Evolutionary conservation across 2,797 vertebrate species (phyloP).

Genomic region (Megalops cyprinoides): DNA sequence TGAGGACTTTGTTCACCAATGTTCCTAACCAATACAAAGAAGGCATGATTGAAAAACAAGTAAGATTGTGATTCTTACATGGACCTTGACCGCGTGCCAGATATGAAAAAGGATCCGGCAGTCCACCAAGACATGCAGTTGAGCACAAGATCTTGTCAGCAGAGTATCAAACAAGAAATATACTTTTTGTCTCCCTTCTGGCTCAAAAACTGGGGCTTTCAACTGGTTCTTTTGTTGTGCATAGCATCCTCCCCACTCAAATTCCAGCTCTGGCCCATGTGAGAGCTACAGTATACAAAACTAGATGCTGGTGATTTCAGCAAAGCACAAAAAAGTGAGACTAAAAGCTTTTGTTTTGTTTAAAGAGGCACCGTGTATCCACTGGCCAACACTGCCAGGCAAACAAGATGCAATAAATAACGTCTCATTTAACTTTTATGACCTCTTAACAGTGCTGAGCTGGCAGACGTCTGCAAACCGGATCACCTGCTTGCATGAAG

Average conservation of each 20-base stretch:
- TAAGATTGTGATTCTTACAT: constrained; percentile 35
- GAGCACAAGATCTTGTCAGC: constrained; percentile 60
- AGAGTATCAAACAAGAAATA: constrained; percentile 64
- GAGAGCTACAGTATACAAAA: constrained; percentile 43
- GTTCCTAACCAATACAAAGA: constrained; percentile 3
- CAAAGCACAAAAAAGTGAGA: constrained; percentile 7
- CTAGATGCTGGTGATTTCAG: constrained; percentile 19
- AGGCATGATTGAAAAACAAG: not conserved
- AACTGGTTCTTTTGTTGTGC: constrained; percentile 60
- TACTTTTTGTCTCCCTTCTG: constrained; percentile 58
- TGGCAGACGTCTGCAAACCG: constrained; percentile 45
- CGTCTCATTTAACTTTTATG: constrained; percentile 1
- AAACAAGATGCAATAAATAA: constrained; percentile 34
- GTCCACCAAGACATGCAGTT: constrained; percentile 47
- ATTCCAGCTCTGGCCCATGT: constrained; percentile 64
- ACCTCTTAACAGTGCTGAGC: constrained; percentile 22
- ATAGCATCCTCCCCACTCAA: constrained; percentile 58
- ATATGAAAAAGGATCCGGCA: constrained; percentile 16
- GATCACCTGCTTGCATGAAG: constrained; percentile 60
- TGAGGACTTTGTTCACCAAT: constrained; percentile 31
- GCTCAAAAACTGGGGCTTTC: constrained; percentile 43
- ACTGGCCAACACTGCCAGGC: constrained; percentile 22
- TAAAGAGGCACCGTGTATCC: constrained; percentile 5
- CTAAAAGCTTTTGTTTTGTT: constrained; percentile 21
- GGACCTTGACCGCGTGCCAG: constrained; percentile 8